Base-by-base conservation (phyloP, 2,797 vertebrate genomes). In the Adelosebastes latens region DNA sequence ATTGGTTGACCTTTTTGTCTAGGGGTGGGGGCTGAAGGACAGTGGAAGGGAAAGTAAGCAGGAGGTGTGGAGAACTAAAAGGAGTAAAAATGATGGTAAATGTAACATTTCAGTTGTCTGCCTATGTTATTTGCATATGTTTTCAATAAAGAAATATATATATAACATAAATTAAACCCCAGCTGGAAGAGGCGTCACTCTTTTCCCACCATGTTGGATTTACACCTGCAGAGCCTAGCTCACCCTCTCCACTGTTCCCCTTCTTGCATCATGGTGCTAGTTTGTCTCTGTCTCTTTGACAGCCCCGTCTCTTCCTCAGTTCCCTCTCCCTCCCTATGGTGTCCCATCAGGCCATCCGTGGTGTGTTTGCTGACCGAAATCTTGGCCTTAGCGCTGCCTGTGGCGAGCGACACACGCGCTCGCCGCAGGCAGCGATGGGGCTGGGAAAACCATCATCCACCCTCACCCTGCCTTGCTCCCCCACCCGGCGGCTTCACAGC, bases 381-480 rank as follows among this genome's bases (percentile, higher is more conserved):
- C 52, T 55, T 61, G 72, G 81, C 84, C 71, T 71, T 18, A 27
- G 55, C 1, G 32, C 49, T 75, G 58, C 78, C 76, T 46, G 56
- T 32, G 71, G 81, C 13, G 77, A 86, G 82, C 49, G 53, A 83
- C 83, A 88, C 82, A 90, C 32, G 55, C 65, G 75, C 86, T 66
- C 42, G 42, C 64, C 42, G 52, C 62, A 39, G 16, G 59, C 20
- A 31, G 52, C 12, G 36, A 53, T n/a, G 77, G 66, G 67, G 78
- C 92, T 94, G 94, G 88, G 86, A 94, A 95, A 95, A 77, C 88
- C 87, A 95, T 94, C 91, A 95, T 72, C 75, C 29, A 11, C 32
- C 7, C 56, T 36, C 71, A n/a, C 58, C 49, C 16, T 4, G 9
- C 81, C 25, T 5, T 32, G 13, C 42, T 13, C 42, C 65, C n/a